These are phyloP conservation scores for Enteromius unitaeniatus DNA, from an alignment of 2,797 vertebrate genomes.

Conservation along the genomic window DNA sequence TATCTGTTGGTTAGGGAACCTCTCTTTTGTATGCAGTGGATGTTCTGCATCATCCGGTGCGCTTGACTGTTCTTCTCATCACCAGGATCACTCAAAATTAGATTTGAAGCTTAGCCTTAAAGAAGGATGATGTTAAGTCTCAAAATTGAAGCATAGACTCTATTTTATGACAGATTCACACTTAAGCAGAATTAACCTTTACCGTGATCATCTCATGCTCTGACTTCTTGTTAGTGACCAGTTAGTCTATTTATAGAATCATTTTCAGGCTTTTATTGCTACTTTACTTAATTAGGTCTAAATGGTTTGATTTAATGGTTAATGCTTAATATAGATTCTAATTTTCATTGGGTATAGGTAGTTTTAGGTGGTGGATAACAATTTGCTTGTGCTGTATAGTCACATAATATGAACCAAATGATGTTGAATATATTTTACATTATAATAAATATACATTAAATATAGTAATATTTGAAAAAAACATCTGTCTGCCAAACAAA, in stretches of 20 bases:
- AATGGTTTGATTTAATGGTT: neutral
- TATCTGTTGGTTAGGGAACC: constrained; percentile 16
- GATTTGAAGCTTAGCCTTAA: neutral
- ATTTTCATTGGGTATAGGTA: neutral
- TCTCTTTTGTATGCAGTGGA: constrained; percentile 46
- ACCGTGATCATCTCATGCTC: neutral
- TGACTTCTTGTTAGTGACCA: neutral
- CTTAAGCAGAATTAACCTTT: neutral
- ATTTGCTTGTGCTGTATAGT: neutral
- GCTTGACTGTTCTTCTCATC: constrained; percentile 19
- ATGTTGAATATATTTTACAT: too few relatives aligned
- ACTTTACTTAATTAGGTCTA: neutral
- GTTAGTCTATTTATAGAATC: neutral
- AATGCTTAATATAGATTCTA: neutral
- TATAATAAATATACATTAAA: too few relatives aligned
- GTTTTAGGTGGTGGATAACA: neutral
- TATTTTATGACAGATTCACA: too few relatives aligned
- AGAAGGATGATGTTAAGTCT: neutral
- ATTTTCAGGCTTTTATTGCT: constrained; percentile 1
- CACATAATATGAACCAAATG: neutral
- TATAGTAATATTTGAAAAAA: neutral
- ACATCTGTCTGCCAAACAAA: neutral
- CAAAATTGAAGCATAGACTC: neutral
- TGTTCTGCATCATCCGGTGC: constrained; percentile 37
- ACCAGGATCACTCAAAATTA: constrained; percentile 16